These are phyloP conservation scores for Aporophyla lueneburgensis DNA, from an alignment of 2,888 invertebrate genomes.

Conservation along the genomic window DNA sequence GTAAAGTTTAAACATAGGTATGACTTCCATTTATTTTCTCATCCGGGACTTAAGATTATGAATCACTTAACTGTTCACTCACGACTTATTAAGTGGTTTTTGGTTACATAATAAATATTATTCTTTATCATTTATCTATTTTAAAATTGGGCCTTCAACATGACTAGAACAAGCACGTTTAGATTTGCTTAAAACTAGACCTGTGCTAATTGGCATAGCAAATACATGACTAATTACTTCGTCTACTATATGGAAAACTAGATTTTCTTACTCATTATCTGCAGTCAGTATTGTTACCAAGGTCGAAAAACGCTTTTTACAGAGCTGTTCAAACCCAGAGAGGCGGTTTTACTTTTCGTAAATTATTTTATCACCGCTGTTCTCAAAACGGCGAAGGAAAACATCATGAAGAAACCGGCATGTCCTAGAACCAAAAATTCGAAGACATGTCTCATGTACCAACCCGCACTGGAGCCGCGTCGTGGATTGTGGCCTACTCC, in stretches of 20 bases:
- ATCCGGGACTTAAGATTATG: slow-evolving; percentile 35
- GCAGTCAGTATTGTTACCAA: background rate
- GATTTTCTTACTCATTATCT: background rate
- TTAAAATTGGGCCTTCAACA: slow-evolving; percentile 2
- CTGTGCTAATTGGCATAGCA: slow-evolving; percentile 11
- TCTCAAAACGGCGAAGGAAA: too few species aligned
- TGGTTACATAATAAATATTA: slow-evolving; percentile 8
- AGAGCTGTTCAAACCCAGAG: too few species aligned
- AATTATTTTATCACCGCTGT: too few species aligned
- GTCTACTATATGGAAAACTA: background rate
- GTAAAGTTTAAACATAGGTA: slow-evolving; percentile 10
- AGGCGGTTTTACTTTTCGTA: too few species aligned
- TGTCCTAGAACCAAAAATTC: too few species aligned
- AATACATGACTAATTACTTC: slow-evolving; percentile 14
- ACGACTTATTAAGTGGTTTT: background rate
- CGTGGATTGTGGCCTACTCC: too few species aligned
- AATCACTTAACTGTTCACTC: slow-evolving; percentile 28
- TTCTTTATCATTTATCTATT: background rate
- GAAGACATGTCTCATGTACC: too few species aligned
- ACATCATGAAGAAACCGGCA: too few species aligned
- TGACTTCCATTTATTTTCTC: slow-evolving; percentile 20
- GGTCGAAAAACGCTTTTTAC: background rate
- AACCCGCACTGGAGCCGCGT: too few species aligned
- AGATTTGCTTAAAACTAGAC: slow-evolving; percentile 21
- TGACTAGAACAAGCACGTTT: background rate